Evolutionary conservation across 2,888 invertebrate genomes (phyloP), one percentile per base, ranked within the genome.

Genomic region (Camptogramma bilineatum): DNA sequence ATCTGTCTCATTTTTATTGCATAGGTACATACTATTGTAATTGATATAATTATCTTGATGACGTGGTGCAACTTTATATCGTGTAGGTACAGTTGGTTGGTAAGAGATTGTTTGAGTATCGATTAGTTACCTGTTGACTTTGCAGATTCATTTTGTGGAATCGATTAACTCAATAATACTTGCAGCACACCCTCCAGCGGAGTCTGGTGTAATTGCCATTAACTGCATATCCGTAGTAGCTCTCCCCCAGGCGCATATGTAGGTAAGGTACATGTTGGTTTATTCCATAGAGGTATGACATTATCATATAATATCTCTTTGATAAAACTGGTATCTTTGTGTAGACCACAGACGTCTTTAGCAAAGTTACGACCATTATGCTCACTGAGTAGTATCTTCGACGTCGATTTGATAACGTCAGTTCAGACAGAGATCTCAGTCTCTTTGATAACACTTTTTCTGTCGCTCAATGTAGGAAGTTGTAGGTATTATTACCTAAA

Each of bases 371-470:
- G 10, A 13, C 13, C 1, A 13, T 39, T 13, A 2, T 31, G 34
- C 13, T 44, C 44, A 17, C 17, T 44, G 5, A 4, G 44, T n/a
- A 4, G 42, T 44, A 44, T 44, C 44, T 44, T 44, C 34, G 34
- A 13, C 34, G 44, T 44, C 44, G 44, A 16, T 44, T 44, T 13
- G 34, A 39, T 39, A 17, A 17, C 44, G 44, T 17, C 17, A 16
- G 44, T 16, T 44, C 16, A 42, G 44, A 44, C 16, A 42, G 44
- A 44, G 44, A 44, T 44, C 44, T 44, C 5, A 17, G 44, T 44
- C 13, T 16, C 7, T 17, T 17, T 17, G 44, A 16, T 52, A 42
- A 8, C 19, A 39, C 10, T 13, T 13, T 13, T 34, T 8, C 34
- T 13, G 13, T 39, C 13, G 34, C 34, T 39, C 34, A 13, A 4